These are phyloP conservation scores for Theristicus caerulescens DNA, from an alignment of 2,113 vertebrate species.

Conservation along the genomic window DNA sequence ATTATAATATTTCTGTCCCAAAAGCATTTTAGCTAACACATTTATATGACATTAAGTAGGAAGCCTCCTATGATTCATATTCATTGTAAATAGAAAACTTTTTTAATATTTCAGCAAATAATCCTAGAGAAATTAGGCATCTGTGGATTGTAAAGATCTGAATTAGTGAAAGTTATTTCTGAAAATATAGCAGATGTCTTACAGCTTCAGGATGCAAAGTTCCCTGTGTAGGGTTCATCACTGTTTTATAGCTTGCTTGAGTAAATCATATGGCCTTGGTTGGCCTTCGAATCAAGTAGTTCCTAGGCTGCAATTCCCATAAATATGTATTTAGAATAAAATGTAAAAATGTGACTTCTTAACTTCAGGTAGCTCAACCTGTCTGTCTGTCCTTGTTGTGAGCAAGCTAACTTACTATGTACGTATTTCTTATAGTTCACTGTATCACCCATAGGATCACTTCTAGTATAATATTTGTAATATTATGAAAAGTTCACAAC, in stretches of 20 bases:
- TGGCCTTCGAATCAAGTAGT: neutral
- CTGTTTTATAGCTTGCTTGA: neutral
- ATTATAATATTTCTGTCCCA: neutral
- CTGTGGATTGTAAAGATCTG: constrained; percentile 17
- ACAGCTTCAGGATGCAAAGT: neutral
- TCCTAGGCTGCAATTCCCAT: neutral
- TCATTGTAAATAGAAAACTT: neutral
- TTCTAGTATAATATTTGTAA: neutral
- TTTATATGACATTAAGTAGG: neutral
- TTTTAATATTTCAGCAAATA: constrained; percentile 15
- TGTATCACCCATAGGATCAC: neutral
- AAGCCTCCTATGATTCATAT: constrained; percentile 8
- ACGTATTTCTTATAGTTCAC: neutral
- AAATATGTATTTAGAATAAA: neutral
- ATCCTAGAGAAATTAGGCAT: neutral
- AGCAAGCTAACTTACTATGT: neutral
- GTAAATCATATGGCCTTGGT: neutral
- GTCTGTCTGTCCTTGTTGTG: neutral
- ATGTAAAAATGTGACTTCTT: neutral
- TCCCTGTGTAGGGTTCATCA: neutral
- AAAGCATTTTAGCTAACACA: neutral
- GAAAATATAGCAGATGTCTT: neutral
- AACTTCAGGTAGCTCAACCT: neutral
- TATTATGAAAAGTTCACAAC: neutral
- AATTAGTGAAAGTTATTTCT: constrained; percentile 7